Conservation (phyloP, 2,888 invertebrate species). For the Lathronympha strigana region DNA sequence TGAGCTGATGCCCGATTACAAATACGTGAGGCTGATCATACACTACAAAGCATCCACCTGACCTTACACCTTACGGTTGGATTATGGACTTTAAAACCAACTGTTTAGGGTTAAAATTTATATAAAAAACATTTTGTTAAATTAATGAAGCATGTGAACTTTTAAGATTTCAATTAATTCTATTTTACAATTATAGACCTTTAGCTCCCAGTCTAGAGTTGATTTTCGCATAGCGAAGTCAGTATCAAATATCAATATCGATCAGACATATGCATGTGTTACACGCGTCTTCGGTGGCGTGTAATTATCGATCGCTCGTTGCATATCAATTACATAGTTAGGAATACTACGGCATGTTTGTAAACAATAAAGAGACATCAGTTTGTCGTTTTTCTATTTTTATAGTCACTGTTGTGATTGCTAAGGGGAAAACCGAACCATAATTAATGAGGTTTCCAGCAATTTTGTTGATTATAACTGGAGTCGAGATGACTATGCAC, state of each 20-base stretch:
- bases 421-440: background rate
- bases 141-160: background rate
- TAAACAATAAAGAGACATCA: constrained; percentile 27
- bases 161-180: background rate
- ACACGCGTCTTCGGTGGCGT: constrained; percentile 14
- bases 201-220: background rate
- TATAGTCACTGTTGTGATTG: background rate
- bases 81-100: background rate
- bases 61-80: background rate
- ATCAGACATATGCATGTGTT: constrained; percentile 6
- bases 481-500: too few species aligned
- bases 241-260: background rate
- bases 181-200: background rate
- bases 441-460: background rate
- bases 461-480: too few species aligned
- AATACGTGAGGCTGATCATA: constrained; percentile 36
- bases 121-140: background rate
- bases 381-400: constrained; percentile 9
- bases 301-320: constrained; percentile 29
- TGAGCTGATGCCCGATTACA: constrained; percentile 31
- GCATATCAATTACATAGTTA: constrained; percentile 36
- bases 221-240: background rate
- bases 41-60: background rate
- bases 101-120: background rate
- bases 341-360: constrained; percentile 34